phyloP scores from a whole-genome alignment of 2,797 vertebrate species.

The Epinephelus awoara region DNA sequence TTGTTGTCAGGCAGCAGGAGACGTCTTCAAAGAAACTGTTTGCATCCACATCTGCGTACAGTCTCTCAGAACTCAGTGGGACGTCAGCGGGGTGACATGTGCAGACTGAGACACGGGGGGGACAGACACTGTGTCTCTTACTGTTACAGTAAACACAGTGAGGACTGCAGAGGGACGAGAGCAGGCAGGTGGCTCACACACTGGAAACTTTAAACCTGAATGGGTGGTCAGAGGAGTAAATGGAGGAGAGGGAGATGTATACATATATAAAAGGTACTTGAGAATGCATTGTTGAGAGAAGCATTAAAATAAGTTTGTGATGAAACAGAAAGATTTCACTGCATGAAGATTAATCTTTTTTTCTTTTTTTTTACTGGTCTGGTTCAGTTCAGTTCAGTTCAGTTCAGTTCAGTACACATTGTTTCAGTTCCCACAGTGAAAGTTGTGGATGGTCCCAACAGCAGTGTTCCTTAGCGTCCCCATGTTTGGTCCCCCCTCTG shows the following conservation, averaged over 20 bases:
- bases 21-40: slow-evolving; percentile 67
- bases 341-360: no score
- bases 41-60: slow-evolving; percentile 31
- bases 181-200: slow-evolving; percentile 4
- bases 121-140: not conserved
- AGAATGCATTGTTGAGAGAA: not conserved
- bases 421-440: no score
- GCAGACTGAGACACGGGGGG: not conserved
- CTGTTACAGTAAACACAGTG: slow-evolving; percentile 36
- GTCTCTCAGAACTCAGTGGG: slow-evolving; percentile 61
- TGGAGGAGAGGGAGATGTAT: not conserved
- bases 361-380: no score
- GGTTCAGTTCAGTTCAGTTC: no score
- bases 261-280: not conserved
- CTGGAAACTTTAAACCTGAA: not conserved
- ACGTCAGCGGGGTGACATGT: not conserved
- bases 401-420: no score
- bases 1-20: slow-evolving; percentile 58
- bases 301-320: not conserved
- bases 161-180: not conserved
- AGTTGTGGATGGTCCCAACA: no score
- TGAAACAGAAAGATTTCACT: not conserved
- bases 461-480: no score
- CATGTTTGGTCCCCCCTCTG: no score
- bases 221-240: slow-evolving; percentile 21